A percentile compares a stretch with the other conserved stretches of the same genome.
These are phyloP conservation scores for Serripes groenlandicus DNA, from an alignment of 2,888 invertebrate genomes.

Conservation along the genomic window DNA sequence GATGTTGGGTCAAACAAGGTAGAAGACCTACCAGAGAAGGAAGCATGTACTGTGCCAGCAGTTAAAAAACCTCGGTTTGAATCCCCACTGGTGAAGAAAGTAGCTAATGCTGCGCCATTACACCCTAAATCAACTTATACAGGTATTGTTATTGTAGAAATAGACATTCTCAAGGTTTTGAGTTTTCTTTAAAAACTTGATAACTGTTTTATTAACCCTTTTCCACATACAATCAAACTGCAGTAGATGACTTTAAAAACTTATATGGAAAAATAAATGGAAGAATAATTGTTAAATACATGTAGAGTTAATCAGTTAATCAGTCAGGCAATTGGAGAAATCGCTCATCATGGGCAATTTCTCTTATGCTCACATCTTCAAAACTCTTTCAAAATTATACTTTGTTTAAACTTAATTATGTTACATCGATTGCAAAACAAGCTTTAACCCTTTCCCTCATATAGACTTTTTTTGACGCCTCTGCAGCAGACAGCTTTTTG, in stretches of 20 bases:
- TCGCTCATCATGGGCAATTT: too few species aligned
- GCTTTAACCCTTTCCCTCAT: too few species aligned
- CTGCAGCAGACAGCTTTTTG: too few species aligned
- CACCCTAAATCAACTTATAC: neutral
- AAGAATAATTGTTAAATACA: too few species aligned
- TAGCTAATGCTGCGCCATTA: neutral
- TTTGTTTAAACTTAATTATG: too few species aligned
- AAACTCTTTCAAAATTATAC: neutral
- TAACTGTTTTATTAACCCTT: neutral
- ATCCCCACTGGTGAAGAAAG: constrained; percentile 26
- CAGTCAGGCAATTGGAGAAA: neutral
- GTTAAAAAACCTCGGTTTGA: constrained; percentile 56
- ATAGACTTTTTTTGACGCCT: too few species aligned
- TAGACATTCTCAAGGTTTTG: neutral
- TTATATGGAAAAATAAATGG: neutral
- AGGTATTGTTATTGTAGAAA: neutral
- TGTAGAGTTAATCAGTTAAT: too few species aligned
- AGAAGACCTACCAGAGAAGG: neutral
- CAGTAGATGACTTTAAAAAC: neutral
- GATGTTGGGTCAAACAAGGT: neutral
- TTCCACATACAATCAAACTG: neutral
- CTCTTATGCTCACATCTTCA: too few species aligned
- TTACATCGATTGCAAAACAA: too few species aligned
- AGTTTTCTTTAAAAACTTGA: neutral
- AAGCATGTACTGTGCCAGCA: neutral